Evolutionary conservation across 1,140 invertebrate genomes (phyloP).

Genomic region (Geopemphigus sp.): DNA sequence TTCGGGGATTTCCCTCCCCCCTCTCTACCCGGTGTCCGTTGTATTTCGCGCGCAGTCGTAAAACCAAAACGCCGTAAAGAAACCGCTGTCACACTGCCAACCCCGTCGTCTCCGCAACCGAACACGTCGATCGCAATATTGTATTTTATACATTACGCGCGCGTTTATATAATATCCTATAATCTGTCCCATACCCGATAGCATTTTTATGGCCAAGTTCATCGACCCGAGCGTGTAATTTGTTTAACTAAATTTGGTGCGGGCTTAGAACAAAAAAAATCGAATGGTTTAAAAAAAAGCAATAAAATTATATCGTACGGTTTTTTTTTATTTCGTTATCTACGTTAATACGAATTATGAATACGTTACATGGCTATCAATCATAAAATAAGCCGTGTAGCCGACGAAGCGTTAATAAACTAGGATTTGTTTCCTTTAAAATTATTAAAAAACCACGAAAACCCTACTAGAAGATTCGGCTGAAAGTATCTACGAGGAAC

Average conservation of each 20-base stretch:
- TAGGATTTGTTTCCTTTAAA: neutral
- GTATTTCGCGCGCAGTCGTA: too few relatives aligned
- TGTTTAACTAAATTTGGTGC: too few relatives aligned
- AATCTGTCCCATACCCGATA: neutral
- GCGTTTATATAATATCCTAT: too few relatives aligned
- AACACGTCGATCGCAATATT: neutral
- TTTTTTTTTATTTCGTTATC: conserved; percentile 11
- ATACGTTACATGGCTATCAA: neutral
- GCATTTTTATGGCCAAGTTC: conserved; percentile 12
- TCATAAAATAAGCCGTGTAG: neutral
- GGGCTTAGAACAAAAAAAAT: too few relatives aligned
- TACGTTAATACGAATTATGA: neutral
- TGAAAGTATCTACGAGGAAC: neutral
- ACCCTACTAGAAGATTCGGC: neutral
- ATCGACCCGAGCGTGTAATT: neutral
- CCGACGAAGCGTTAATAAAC: neutral
- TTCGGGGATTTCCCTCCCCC: conserved; percentile 16
- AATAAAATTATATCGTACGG: conserved; percentile 5
- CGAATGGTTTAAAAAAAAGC: neutral
- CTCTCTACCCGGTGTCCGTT: too few relatives aligned
- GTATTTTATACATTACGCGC: too few relatives aligned
- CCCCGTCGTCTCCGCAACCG: too few relatives aligned
- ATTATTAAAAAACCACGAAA: too few relatives aligned
- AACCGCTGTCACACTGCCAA: conserved; percentile 17
- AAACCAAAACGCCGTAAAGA: conserved; percentile 20